Evolutionary conservation across 2,888 invertebrate species (phyloP).

Genomic region (Anthophora plumipes): DNA sequence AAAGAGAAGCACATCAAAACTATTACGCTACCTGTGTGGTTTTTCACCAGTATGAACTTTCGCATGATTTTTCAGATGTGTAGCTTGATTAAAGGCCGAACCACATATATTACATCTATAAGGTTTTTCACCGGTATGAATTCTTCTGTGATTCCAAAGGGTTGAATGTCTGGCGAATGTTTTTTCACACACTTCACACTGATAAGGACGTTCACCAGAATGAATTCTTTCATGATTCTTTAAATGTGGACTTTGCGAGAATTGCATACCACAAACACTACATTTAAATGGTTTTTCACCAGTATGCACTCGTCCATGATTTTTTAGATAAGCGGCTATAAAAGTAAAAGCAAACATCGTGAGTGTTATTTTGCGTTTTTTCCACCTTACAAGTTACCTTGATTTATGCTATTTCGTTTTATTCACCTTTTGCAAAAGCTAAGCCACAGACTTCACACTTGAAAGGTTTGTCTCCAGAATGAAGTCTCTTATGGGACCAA

Average conservation of each 20-base stretch:
- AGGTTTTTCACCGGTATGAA: constrained; percentile 95
- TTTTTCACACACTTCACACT: constrained; percentile 95
- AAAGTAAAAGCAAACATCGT: constrained; percentile 15
- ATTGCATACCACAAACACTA: constrained; percentile 95
- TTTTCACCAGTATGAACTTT: constrained; percentile 89
- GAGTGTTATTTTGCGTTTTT: background rate
- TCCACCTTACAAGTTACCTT: background rate
- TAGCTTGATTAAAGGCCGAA: constrained; percentile 95
- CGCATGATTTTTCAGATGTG: constrained; percentile 94
- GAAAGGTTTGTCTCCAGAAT: constrained; percentile 93
- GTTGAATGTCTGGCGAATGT: constrained; percentile 95
- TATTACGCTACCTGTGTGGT: constrained; percentile 86
- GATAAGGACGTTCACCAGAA: constrained; percentile 94
- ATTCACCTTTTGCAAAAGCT: constrained; percentile 91
- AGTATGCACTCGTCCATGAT: constrained; percentile 94
- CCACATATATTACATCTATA: constrained; percentile 87
- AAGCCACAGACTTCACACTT: constrained; percentile 95
- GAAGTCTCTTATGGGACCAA: constrained; percentile 95
- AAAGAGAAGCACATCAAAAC: background rate
- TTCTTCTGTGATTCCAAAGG: constrained; percentile 94
- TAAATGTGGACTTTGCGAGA: constrained; percentile 94
- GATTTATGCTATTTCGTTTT: background rate
- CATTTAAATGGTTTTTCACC: constrained; percentile 90
- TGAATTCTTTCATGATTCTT: constrained; percentile 96
- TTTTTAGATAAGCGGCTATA: constrained; percentile 92